Base-by-base conservation (phyloP, 30 jellyfish, hydroid and myxozoan species). In the Hydractinia symbiolongicarpus region DNA sequence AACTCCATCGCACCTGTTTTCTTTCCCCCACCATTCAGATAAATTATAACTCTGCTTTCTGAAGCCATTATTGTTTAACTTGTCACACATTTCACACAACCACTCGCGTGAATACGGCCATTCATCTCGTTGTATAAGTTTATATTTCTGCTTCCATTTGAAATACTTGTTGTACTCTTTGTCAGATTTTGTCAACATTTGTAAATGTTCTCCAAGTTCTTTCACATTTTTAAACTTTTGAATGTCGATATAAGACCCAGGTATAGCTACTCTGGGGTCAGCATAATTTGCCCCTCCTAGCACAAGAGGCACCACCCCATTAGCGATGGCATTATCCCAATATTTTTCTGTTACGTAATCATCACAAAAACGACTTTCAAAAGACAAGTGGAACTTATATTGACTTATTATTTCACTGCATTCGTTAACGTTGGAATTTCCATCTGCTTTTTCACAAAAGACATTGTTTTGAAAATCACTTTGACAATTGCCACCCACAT, bases 281-380 rank as follows among this genome's bases (percentile, higher is more conserved):
- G 30, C 60, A 81, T 90, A 90, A 7, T 84, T 83, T 49, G 90
- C 90, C 1, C 91, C 97, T 4, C 97, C 97, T 30, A 90, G 80
- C 9, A 90, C 94, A 67, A 85, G 73, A 6, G 95, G 97, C 9
- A 90, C 86, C 66, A 82, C 92, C 7, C 17, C 79, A 54, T 76
- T 71, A 49, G 68, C 61, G 30, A 84, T 84, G 15, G 87, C 89
- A 56, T 77, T 84, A 60, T 77, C 66, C 97, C 97, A 89, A 76
- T 89, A 89, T 55, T 89, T 89, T 52, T 89, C 97, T 20, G 97
- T 89, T 14, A 89, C 89, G 83, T 89, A 89, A 16, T 84, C 90
- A 9, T 78, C 85, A 74, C 97, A 89, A 58, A 77, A 83, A 11
- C 66, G 52, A 77, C 81, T 89, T 53, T 89, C 97, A 78, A 89